Evolutionary conservation across 2,888 invertebrate genomes (phyloP).

Genomic region (Lordiphosa andalusiaca): DNA sequence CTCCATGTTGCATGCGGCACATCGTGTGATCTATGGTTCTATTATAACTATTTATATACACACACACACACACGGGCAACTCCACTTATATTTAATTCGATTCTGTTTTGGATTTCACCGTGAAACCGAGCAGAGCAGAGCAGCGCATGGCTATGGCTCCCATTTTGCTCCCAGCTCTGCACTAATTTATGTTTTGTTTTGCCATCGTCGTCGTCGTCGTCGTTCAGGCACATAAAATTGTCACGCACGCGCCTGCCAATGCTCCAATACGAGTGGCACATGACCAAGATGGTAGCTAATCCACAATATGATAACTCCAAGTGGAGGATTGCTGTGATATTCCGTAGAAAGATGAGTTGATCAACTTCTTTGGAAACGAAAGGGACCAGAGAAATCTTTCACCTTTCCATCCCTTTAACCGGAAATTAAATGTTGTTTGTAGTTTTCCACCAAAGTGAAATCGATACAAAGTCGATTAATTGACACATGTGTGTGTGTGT

Average conservation of each 20-base stretch:
- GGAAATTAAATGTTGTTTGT: conserved; percentile 40
- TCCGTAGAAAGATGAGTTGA: no score
- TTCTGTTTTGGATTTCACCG: conserved; percentile 25
- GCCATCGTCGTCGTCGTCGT: conserved; percentile 49
- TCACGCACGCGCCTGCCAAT: conserved; percentile 51
- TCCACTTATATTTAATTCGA: conserved; percentile 66
- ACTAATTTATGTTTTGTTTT: conserved; percentile 68
- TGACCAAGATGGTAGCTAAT: conserved; percentile 19
- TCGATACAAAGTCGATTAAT: conserved; percentile 68
- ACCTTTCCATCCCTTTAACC: conserved; percentile 22
- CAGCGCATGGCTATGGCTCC: no score
- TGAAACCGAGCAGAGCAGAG: neutral
- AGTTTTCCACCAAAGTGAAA: conserved; percentile 19
- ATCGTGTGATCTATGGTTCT: conserved; percentile 78
- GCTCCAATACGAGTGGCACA: conserved; percentile 14
- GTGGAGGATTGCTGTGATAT: conserved; percentile 20
- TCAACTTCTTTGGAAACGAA: no score
- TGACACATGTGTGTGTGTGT: conserved; percentile 43
- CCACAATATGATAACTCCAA: conserved; percentile 10
- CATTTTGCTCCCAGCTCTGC: conserved; percentile 9
- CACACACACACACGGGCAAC: conserved; percentile 17
- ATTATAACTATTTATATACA: conserved; percentile 75
- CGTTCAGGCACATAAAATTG: conserved; percentile 46
- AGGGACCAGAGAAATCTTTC: no score
- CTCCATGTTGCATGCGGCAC: conserved; percentile 78